Evolutionary conservation across 2,888 invertebrate genomes (phyloP), one percentile per base, ranked within the genome.

Genomic region (Octodonta nipae): DNA sequence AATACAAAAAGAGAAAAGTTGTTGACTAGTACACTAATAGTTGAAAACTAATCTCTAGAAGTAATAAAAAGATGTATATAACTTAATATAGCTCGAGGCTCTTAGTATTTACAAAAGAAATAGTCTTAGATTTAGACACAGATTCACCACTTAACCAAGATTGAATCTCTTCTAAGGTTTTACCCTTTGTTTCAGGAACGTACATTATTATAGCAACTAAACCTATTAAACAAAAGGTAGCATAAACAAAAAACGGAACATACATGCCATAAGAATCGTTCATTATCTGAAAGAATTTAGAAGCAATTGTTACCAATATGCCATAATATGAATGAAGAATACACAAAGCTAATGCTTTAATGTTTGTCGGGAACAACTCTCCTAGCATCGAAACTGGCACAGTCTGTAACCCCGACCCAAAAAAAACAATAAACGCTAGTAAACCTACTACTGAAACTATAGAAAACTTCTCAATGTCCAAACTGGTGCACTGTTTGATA

Each of bases 321-420:
- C 34, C 33, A 13, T 15, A 41, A 12, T 17, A 8, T 7, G 35
- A 10, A 15, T 38, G 36, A 3, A 31, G 15, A 4, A 38, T 14
- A 14, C 34, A 36, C 8, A 41, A 30, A 6, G 81, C 80, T 34
- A 70, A 52, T 26, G 68, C 71, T 29, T 72, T 75, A 1, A 71
- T 70, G 37, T 75, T 67, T 1, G 68, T 55, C 4, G 80, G 66
- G 44, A 83, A 73, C 24, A 81, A 65, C 54, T 80, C 79, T 28
- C 78, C 63, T 12, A 72, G 46, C 67, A 81, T 72, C 49, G 80
- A 57, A 78, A 80, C 79, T 1, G 80, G 80, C 14, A 81, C 73
- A 0, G 79, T 78, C 0, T 79, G 79, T 12, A 70, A 73, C 1
- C 81, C 81, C 13, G 73, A 56, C 0, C 75, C 73, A 47, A 76